Evolutionary conservation across 2,113 vertebrate genomes (phyloP).

Genomic region (Charina bottae): DNA sequence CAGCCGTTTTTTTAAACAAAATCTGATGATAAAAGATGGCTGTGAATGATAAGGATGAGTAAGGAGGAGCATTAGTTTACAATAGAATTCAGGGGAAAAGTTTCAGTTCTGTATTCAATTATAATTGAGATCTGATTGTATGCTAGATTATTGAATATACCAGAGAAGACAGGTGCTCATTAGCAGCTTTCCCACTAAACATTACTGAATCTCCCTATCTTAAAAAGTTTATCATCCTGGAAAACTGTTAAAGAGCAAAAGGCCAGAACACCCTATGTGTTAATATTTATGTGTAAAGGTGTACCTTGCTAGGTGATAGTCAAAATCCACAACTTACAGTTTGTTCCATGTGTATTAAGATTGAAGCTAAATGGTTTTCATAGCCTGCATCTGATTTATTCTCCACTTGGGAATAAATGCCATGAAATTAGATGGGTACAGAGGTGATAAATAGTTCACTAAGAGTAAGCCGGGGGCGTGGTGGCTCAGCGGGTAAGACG

Average conservation of each 20-base stretch:
- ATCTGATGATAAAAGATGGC: conserved; percentile 39
- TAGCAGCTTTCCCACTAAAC: neutral
- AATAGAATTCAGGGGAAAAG: conserved; percentile 22
- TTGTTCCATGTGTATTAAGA: neutral
- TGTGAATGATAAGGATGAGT: conserved; percentile 34
- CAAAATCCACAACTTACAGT: neutral
- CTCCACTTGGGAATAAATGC: neutral
- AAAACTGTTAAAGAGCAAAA: neutral
- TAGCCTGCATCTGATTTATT: neutral
- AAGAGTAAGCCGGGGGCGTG: no score
- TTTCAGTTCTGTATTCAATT: conserved; percentile 37
- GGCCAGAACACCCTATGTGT: neutral
- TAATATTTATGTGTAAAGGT: neutral
- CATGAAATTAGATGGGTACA: neutral
- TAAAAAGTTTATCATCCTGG: neutral
- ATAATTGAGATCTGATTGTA: neutral
- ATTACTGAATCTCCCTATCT: neutral
- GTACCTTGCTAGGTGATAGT: neutral
- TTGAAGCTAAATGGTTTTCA: neutral
- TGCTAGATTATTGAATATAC: neutral
- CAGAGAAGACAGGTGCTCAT: neutral
- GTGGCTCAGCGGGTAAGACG: no score
- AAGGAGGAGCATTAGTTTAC: conserved; percentile 30
- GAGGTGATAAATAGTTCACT: neutral
- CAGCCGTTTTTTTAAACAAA: conserved; percentile 25